These are phyloP conservation scores for Gryllus longicercus DNA, from an alignment of 2,888 invertebrate genomes.

Conservation along the genomic window DNA sequence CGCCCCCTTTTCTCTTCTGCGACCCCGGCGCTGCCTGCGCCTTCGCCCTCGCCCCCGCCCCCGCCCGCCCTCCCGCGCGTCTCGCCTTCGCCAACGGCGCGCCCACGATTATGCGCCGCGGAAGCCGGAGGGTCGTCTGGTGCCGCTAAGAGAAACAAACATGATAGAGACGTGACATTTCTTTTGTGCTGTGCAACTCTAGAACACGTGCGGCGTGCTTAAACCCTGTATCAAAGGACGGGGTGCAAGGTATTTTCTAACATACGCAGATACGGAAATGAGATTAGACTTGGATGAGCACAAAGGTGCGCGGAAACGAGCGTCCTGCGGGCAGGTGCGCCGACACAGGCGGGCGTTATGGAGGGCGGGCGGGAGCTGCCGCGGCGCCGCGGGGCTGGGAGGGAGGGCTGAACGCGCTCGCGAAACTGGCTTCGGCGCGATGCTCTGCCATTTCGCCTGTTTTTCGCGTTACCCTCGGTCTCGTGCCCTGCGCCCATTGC, in stretches of 20 bases:
- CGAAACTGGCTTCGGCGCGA: no score
- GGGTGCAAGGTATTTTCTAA: background rate
- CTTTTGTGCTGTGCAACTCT: background rate
- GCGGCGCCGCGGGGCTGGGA: no score
- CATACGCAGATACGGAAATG: no score
- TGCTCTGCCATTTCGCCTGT: no score
- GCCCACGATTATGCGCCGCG: background rate
- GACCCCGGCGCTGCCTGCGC: background rate
- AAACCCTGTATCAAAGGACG: background rate
- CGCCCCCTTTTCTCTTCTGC: background rate
- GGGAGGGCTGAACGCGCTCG: no score
- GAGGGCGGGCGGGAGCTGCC: no score
- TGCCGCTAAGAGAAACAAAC: background rate
- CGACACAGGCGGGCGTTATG: no score
- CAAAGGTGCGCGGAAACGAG: no score
- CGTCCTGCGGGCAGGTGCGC: no score
- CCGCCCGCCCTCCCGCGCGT: background rate
- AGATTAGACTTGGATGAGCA: no score
- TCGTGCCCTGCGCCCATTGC: no score
- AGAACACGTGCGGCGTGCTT: background rate
- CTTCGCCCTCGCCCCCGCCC: background rate
- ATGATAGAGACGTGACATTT: constrained; percentile 11
- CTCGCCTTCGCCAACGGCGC: background rate
- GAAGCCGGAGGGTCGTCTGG: background rate
- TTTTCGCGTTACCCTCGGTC: no score